Evolutionary conservation across 1,140 invertebrate genomes (phyloP).

Genomic region (Cydia fagiglandana): DNA sequence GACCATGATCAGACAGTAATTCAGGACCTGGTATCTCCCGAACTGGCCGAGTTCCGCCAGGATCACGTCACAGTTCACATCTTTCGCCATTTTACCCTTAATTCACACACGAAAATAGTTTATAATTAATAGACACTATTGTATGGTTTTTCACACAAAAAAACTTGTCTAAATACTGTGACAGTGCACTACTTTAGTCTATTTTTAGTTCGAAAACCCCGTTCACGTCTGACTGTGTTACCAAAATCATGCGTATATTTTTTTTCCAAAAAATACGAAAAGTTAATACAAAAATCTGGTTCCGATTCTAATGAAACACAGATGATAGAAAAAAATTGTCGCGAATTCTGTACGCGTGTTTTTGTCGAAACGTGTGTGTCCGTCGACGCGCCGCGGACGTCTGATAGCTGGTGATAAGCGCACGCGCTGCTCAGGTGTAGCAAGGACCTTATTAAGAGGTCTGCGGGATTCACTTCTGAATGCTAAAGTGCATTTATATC

Average conservation of each 20-base stretch:
- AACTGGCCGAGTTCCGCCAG: constrained; percentile 42
- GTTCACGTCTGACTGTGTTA: too few species aligned
- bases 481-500: neutral
- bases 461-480: too few species aligned
- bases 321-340: neutral
- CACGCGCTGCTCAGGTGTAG: neutral
- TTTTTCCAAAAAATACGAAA: too few species aligned
- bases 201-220: too few species aligned
- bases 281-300: neutral
- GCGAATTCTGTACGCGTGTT: neutral
- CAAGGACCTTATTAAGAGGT: neutral
- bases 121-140: neutral
- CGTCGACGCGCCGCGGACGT: neutral
- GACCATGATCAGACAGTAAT: constrained; percentile 39
- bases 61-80: constrained; percentile 25
- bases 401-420: constrained; percentile 6
- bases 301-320: neutral
- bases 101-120: neutral
- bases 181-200: too few species aligned
- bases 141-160: neutral
- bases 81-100: constrained; percentile 1
- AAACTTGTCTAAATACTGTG: neutral
- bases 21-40: constrained; percentile 38
- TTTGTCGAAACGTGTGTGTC: neutral
- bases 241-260: too few species aligned